A percentile compares a stretch with the other conserved stretches of the same genome.
Evolutionary conservation across 1,140 invertebrate genomes (phyloP).

Genomic region (Sminthurinus signatus): DNA sequence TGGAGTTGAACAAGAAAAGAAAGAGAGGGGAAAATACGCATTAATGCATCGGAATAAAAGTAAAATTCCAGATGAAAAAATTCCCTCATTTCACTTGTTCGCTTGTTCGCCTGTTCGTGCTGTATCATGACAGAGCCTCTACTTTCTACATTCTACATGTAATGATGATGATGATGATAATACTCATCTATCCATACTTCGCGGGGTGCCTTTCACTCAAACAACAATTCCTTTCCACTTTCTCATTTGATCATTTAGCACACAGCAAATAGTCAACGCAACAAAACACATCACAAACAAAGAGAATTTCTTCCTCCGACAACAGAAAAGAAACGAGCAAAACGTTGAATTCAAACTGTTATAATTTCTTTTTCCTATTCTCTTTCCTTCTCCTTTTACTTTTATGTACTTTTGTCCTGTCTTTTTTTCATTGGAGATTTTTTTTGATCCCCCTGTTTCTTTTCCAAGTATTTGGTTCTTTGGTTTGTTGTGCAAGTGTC

Average conservation of each 20-base stretch:
- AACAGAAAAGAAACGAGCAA: too few species aligned
- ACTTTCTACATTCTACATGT: not conserved
- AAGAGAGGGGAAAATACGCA: not conserved
- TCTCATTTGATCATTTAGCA: conserved; percentile 16
- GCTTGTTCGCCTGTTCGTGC: too few species aligned
- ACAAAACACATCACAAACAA: too few species aligned
- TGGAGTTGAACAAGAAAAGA: too few species aligned
- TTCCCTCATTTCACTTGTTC: conserved; percentile 25
- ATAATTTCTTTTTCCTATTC: conserved; percentile 25
- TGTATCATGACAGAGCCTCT: too few species aligned
- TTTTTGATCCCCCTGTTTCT: conserved; percentile 12
- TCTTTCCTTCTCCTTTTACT: not conserved
- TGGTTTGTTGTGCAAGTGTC: too few species aligned
- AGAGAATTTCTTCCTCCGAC: too few species aligned
- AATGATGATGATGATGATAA: too few species aligned
- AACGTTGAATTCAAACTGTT: conserved; percentile 7
- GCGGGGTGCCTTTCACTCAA: too few species aligned
- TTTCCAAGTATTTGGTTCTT: too few species aligned
- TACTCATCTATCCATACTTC: conserved; percentile 7
- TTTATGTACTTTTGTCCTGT: not conserved
- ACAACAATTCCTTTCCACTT: conserved; percentile 11
- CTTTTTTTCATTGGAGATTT: not conserved
- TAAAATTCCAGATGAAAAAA: conserved; percentile 20
- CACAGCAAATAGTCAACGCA: too few species aligned
- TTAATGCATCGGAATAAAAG: conserved; percentile 11